Conservation (phyloP, 2,888 invertebrate species). For the Stratiomys singularior region DNA sequence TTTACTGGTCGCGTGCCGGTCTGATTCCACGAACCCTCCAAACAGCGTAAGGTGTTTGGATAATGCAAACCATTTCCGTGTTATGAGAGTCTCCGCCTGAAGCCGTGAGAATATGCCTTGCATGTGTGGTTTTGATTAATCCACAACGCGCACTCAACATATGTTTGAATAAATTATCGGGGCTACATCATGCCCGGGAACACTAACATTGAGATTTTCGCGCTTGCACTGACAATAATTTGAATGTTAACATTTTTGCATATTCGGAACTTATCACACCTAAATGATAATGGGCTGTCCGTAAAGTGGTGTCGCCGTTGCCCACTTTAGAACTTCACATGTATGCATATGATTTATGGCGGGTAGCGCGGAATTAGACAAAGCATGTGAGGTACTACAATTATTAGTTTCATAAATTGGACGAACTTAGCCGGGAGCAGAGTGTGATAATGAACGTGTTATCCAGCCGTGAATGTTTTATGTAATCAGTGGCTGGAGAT, state of each 20-base stretch:
- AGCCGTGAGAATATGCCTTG: background rate
- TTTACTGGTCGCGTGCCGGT: conserved; percentile 30
- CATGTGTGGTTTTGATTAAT: background rate
- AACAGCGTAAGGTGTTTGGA: conserved; percentile 3
- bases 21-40: background rate
- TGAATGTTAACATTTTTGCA: background rate
- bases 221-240: background rate
- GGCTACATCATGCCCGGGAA: background rate
- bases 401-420: conserved; percentile 22
- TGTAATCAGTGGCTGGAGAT: background rate
- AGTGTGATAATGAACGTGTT: conserved; percentile 38
- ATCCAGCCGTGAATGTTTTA: conserved; percentile 20
- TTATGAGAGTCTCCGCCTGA: background rate
- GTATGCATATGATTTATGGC: background rate
- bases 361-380: conserved; percentile 32
- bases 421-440: conserved; percentile 24
- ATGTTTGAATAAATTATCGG: background rate
- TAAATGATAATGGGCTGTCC: conserved; percentile 32
- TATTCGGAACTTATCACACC: background rate
- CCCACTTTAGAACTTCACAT: background rate
- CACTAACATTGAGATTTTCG: background rate
- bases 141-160: background rate
- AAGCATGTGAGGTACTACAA: conserved; percentile 21
- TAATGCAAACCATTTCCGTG: conserved; percentile 11
- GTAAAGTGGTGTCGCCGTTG: background rate